These are phyloP conservation scores for Muscicapa comitata DNA, from an alignment of 2,797 vertebrate species.

Conservation along the genomic window DNA sequence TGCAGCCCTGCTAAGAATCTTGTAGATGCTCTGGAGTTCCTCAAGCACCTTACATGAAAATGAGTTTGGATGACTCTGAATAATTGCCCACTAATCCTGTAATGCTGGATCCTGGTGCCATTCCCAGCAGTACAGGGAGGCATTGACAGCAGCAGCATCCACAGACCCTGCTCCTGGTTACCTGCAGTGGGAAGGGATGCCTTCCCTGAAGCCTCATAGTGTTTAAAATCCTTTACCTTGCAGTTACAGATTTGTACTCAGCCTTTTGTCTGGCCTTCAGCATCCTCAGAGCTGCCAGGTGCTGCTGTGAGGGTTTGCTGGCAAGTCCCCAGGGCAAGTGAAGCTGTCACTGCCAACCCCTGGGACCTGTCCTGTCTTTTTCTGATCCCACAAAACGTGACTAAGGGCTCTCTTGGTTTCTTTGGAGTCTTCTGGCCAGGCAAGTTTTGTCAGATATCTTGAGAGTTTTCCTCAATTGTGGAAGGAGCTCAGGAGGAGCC, in stretches of 20 bases:
- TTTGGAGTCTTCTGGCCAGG: not conserved
- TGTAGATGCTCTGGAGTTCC: not conserved
- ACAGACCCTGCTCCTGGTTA: not conserved
- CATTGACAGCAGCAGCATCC: not conserved
- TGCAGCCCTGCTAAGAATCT: not conserved
- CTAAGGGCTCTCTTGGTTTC: not conserved
- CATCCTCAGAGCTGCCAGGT: not conserved
- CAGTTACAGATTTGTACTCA: not conserved
- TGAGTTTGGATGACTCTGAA: not conserved
- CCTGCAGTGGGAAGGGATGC: accelerated
- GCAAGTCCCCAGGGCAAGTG: not conserved
- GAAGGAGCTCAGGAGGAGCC: not conserved
- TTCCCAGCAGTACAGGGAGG: accelerated
- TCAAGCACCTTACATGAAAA: not conserved
- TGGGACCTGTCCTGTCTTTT: not conserved
- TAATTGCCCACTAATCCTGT: not conserved
- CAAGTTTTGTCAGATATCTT: not conserved
- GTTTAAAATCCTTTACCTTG: not conserved
- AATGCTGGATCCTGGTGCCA: not conserved
- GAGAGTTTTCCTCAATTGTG: not conserved
- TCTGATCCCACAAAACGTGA: not conserved
- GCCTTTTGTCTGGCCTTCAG: constrained; percentile 5
- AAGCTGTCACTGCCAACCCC: not conserved
- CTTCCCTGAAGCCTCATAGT: not conserved
- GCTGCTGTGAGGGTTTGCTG: not conserved